Conservation (phyloP, 92 coral and sea anemone genomes). For the Pocillopora grandis region DNA sequence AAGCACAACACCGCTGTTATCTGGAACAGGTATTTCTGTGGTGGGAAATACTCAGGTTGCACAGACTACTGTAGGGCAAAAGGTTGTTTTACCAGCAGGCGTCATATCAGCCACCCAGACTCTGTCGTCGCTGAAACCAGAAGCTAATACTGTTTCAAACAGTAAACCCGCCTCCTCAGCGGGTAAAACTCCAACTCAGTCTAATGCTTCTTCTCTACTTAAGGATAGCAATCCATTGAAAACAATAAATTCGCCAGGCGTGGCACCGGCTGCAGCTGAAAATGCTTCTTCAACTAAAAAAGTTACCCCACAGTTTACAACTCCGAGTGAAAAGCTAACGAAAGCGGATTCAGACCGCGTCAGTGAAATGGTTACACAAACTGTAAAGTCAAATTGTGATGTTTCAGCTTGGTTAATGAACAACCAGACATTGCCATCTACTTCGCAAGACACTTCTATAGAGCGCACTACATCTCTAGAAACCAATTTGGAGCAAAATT, state of each 20-base stretch:
- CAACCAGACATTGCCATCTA: neutral
- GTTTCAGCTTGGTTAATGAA: neutral
- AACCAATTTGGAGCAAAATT: neutral
- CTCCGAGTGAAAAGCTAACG: neutral
- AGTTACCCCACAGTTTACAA: neutral
- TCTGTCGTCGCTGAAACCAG: slow-evolving; percentile 1
- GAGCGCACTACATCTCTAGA: neutral
- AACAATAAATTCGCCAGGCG: neutral
- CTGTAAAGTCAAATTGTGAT: neutral
- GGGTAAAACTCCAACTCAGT: slow-evolving; percentile 6
- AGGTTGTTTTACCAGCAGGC: slow-evolving; percentile 2
- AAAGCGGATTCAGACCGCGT: slow-evolving; percentile 1
- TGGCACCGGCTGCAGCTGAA: neutral
- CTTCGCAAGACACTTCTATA: neutral
- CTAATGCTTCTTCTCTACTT: neutral
- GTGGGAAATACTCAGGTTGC: slow-evolving; percentile 20
- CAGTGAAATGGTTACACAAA: neutral
- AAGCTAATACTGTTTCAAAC: neutral
- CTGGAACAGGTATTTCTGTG: slow-evolving; percentile 24
- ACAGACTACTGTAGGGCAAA: slow-evolving; percentile 18
- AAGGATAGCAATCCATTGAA: neutral
- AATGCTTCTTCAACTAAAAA: neutral
- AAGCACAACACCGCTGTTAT: slow-evolving; percentile 14
- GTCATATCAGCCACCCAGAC: neutral
- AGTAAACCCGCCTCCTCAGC: slow-evolving; percentile 6